Percentiles rank a stretch among this genome's conserved stretches.
Evolutionary conservation across 2,113 vertebrate genomes (phyloP).

Genomic region (Centropus unirufus): DNA sequence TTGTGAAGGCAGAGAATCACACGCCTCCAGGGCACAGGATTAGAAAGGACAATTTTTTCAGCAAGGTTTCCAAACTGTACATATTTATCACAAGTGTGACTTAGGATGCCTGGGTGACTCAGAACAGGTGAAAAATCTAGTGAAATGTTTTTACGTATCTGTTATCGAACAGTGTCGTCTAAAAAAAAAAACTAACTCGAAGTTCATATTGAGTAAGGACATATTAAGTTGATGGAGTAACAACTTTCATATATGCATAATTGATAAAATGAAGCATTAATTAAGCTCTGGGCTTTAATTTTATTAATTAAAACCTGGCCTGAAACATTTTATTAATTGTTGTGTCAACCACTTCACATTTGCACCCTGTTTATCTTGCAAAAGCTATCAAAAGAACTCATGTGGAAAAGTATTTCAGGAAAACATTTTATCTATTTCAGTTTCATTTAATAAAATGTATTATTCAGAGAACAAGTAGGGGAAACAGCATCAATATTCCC

Average conservation of each 20-base stretch:
- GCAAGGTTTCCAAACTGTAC: neutral
- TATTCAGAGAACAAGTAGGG: neutral
- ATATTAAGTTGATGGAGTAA: neutral
- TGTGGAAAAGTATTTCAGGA: neutral
- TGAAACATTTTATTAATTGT: neutral
- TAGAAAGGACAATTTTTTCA: neutral
- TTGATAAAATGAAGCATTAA: neutral
- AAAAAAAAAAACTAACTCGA: neutral
- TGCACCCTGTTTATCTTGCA: neutral
- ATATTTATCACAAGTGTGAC: neutral
- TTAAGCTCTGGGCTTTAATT: neutral
- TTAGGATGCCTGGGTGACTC: neutral
- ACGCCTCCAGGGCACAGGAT: rapidly evolving
- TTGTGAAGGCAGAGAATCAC: neutral
- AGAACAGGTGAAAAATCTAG: neutral
- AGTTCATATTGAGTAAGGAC: neutral
- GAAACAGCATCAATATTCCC: neutral
- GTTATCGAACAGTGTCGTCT: too few relatives aligned
- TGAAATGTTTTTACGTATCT: neutral
- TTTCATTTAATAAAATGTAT: neutral
- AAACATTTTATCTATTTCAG: neutral
- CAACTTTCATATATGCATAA: neutral
- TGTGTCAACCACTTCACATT: neutral
- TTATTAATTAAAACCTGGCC: neutral
- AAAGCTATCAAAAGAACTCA: neutral